Percentiles rank a stretch among this genome's conserved stretches.
phyloP scores from a whole-genome alignment of 2,797 vertebrate genomes.

The Sphenopsis melanotis region DNA sequence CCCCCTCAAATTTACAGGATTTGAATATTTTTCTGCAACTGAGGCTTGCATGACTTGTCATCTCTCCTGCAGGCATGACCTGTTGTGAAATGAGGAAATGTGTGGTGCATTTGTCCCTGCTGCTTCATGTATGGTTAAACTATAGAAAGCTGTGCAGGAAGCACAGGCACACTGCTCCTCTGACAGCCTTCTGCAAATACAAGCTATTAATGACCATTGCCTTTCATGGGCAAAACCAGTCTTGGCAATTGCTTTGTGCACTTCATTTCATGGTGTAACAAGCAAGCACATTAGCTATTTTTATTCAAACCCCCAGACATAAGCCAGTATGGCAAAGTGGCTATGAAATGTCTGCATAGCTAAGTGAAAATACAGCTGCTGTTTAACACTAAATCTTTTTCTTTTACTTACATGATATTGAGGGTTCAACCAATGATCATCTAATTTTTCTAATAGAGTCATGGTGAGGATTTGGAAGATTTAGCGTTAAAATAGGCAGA shows the following conservation, averaged over 20 bases:
- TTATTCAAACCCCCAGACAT: constrained; percentile 24
- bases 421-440: not conserved
- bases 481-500: not conserved
- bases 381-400: not conserved
- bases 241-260: constrained; percentile 16
- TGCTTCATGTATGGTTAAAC: not conserved
- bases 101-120: not conserved
- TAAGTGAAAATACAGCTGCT: constrained; percentile 9
- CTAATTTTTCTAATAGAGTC: not conserved
- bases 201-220: constrained; percentile 26
- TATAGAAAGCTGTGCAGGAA: not conserved
- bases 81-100: not conserved
- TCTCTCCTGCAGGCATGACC: not conserved
- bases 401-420: not conserved
- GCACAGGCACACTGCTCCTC: not conserved
- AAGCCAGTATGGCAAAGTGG: not conserved
- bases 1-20: not conserved
- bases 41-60: not conserved
- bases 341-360: constrained; percentile 15
- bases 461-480: not conserved
- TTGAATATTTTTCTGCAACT: not conserved
- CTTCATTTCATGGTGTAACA: constrained; percentile 11
- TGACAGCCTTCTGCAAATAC: constrained; percentile 6
- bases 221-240: constrained; percentile 28
- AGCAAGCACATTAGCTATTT: constrained; percentile 36